Evolutionary conservation across 2,113 vertebrate genomes (phyloP), one percentile per base, ranked within the genome.

Genomic region (Archilochus colubris): DNA sequence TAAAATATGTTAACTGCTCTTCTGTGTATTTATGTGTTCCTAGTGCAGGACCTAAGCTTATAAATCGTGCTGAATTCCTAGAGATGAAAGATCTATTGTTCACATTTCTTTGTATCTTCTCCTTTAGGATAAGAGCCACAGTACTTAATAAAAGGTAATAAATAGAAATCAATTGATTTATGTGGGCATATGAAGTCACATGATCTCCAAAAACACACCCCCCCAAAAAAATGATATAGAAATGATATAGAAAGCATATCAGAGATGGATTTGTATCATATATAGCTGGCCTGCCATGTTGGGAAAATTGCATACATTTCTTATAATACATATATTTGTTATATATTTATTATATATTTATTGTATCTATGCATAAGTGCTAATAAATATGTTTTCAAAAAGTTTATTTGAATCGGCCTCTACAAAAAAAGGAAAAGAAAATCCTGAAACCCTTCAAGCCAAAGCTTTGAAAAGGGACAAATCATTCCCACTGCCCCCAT

Each of bases 391-490:
- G 51, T 78, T 91, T 93, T 83, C 28, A 93, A 87, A 90, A 69
- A 8, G 28, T 10, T 54, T 61, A 40, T 28, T 89, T 66, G 64
- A 94, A 62, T 86, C 69, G 76, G 5, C 4, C 12, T 72, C 19
- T 50, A 54, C 3, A 4, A 3, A 7, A 2, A 7, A 36, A 31
- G 17, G 24, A 24, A n/a, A 51, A 28, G 13, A 28, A 82, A 72
- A 18, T 36, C 40, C 38, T 6, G 1, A 89, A 85, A 44, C 88
- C 48, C 17, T 91, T 91, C 59, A 86, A 67, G 64, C 22, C 80
- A 88, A 91, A 89, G 14, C 82, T 90, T 90, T 86, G 73, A 83
- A 95, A 94, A 12, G 46, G 68, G 62, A 57, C 76, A 82, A 94
- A 91, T 86, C 17, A 7, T 80, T 94, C 76, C 72, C 70, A 66